These are phyloP conservation scores for Drosophila nigrodunni DNA, from an alignment of 1,140 invertebrate genomes.

Conservation along the genomic window DNA sequence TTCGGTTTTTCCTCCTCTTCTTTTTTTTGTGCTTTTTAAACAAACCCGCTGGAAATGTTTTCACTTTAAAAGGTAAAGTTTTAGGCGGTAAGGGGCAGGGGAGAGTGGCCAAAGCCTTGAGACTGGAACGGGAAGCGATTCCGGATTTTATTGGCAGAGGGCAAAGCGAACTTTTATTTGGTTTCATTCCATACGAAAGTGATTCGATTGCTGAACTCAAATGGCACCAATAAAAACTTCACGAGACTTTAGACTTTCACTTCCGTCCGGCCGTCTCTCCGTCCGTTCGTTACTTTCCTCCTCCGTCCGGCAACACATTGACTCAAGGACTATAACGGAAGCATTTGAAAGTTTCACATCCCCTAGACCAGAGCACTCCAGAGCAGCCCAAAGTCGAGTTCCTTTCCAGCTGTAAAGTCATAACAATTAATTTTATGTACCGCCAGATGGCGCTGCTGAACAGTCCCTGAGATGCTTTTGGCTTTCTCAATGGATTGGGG, in stretches of 20 bases:
- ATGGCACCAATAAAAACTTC: constrained; percentile 65
- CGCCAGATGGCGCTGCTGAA: constrained; percentile 36
- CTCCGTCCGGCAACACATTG: constrained; percentile 21
- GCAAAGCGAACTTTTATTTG: constrained; percentile 49
- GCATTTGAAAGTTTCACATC: constrained; percentile 20
- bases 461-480: neutral
- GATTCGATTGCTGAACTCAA: constrained; percentile 61
- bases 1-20: constrained; percentile 1
- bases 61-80: constrained; percentile 60
- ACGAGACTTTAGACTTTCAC: constrained; percentile 21
- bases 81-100: neutral
- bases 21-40: constrained; percentile 51
- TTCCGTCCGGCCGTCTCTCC: constrained; percentile 12
- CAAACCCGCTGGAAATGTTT: constrained; percentile 36
- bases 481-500: no score
- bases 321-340: constrained; percentile 19
- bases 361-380: neutral
- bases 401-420: constrained; percentile 33
- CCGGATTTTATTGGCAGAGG: constrained; percentile 43
- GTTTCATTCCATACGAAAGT: constrained; percentile 31
- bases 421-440: constrained; percentile 54
- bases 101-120: neutral
- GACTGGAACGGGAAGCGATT: constrained; percentile 5
- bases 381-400: no score
- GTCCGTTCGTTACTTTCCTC: no score